A percentile compares a stretch with the other conserved stretches of the same genome.
These are phyloP conservation scores for Pitta sordida DNA, from an alignment of 2,113 vertebrate genomes.

Conservation along the genomic window DNA sequence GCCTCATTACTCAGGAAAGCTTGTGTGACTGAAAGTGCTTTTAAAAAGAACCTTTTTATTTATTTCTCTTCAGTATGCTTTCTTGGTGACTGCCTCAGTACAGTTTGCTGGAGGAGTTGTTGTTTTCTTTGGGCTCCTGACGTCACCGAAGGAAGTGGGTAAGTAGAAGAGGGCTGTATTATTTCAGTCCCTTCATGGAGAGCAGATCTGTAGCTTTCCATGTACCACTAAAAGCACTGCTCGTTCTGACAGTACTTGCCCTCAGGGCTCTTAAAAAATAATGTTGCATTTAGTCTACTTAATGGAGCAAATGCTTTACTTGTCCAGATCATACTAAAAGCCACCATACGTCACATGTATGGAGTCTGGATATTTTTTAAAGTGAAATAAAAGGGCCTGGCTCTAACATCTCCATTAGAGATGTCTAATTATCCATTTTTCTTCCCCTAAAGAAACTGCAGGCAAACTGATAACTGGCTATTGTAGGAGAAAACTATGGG, in stretches of 20 bases:
- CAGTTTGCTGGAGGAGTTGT: constrained; percentile 94
- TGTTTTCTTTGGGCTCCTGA: constrained; percentile 93
- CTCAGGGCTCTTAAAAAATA: background rate
- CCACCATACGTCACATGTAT: rapidly evolving
- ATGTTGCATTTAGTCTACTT: background rate
- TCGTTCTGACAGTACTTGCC: background rate
- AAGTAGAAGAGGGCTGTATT: constrained; percentile 50
- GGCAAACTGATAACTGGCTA: background rate
- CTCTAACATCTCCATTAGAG: background rate
- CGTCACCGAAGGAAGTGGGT: constrained; percentile 94
- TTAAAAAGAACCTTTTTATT: background rate
- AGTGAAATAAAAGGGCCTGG: background rate
- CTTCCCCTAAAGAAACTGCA: background rate
- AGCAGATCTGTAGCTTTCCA: background rate
- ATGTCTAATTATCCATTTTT: background rate
- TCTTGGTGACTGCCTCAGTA: constrained; percentile 91
- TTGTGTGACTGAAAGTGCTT: background rate
- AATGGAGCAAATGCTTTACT: background rate
- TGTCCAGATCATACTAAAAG: background rate
- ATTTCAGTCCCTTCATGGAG: background rate
- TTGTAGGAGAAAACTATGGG: background rate
- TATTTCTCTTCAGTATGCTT: constrained; percentile 83
- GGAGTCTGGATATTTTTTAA: background rate
- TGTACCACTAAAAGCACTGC: background rate
- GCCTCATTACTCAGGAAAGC: background rate